phyloP scores from a whole-genome alignment of 1,140 invertebrate species.

The Drosophila ambigua region DNA sequence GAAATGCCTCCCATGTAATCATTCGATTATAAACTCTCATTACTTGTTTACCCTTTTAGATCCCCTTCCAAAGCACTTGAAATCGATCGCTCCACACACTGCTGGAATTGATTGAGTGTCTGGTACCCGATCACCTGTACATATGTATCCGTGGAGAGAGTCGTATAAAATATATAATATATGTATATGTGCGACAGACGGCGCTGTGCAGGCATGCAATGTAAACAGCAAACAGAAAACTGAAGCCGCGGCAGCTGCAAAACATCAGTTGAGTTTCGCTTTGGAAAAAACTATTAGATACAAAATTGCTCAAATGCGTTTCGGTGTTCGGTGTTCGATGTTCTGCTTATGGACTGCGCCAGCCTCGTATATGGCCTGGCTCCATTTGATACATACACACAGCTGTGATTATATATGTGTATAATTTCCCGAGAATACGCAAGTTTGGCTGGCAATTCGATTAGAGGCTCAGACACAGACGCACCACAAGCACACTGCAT shows the following conservation, averaged over 20 bases:
- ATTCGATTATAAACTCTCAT: no score
- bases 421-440: constrained; percentile 19
- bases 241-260: constrained; percentile 59
- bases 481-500: constrained; percentile 58
- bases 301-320: constrained; percentile 61
- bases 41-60: neutral
- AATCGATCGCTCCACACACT: constrained; percentile 20
- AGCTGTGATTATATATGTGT: constrained; percentile 27
- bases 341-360: constrained; percentile 43
- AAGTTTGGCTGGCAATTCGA: constrained; percentile 54
- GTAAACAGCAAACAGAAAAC: constrained; percentile 51
- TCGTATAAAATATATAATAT: constrained; percentile 4
- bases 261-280: constrained; percentile 36
- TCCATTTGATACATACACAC: constrained; percentile 39
- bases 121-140: constrained; percentile 1
- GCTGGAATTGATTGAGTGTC: constrained; percentile 4
- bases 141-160: neutral
- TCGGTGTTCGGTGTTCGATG: constrained; percentile 22
- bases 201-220: constrained; percentile 17
- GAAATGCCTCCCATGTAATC: no score
- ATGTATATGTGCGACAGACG: neutral
- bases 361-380: constrained; percentile 60
- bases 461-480: constrained; percentile 30
- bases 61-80: constrained; percentile 16
- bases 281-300: constrained; percentile 64